Evolutionary conservation across 2,113 vertebrate genomes (phyloP).

Genomic region (Patagioenas fasciata): DNA sequence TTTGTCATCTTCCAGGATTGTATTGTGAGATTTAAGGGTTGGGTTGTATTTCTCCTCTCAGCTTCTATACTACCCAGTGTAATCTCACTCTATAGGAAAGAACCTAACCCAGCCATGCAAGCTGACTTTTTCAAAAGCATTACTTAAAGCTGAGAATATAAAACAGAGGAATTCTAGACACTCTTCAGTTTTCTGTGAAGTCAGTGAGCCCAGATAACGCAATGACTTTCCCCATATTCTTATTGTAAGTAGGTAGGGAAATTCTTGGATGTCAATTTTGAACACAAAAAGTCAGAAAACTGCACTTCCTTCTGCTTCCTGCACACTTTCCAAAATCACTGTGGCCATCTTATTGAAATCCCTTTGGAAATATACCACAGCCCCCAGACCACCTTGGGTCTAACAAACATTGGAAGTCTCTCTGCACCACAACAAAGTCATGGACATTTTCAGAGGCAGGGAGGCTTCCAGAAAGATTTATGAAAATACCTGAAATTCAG

Average conservation of each 20-base stretch:
- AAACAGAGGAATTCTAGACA: background rate
- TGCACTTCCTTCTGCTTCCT: accelerated
- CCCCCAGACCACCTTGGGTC: background rate
- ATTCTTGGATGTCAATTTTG: background rate
- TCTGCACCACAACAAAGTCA: background rate
- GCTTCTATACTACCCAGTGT: background rate
- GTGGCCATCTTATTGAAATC: background rate
- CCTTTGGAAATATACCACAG: background rate
- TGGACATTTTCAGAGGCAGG: background rate
- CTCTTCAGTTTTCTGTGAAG: background rate
- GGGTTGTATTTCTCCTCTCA: background rate
- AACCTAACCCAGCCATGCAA: background rate
- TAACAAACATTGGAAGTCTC: background rate
- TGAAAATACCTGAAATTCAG: background rate
- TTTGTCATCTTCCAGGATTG: background rate
- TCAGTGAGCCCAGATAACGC: background rate
- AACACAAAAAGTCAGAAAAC: background rate
- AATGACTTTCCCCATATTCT: background rate
- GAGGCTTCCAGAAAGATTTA: background rate
- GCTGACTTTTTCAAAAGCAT: background rate
- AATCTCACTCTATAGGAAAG: background rate
- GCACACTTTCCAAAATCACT: accelerated
- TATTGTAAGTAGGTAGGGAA: background rate
- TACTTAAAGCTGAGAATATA: background rate
- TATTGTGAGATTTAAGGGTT: background rate